phyloP scores from a whole-genome alignment of 2,888 invertebrate genomes.

The Oscheius sp. region DNA sequence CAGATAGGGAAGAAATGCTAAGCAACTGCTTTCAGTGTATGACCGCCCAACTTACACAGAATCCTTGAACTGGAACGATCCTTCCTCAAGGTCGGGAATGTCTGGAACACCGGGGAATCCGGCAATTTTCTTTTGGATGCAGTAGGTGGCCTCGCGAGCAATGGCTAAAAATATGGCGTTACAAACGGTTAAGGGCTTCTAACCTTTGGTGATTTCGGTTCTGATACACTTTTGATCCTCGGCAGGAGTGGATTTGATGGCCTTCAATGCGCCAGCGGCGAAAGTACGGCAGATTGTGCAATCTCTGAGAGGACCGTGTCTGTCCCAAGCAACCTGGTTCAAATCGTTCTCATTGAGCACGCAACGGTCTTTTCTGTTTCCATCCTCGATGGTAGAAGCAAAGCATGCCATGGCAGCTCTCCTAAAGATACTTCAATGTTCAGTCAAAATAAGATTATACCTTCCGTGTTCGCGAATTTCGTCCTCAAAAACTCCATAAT shows the following conservation, averaged over 20 bases:
- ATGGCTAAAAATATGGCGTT: conserved; percentile 54
- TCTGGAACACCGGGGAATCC: conserved; percentile 71
- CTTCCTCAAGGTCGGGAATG: conserved; percentile 72
- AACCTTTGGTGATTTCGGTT: conserved; percentile 65
- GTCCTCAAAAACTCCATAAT: conserved; percentile 68
- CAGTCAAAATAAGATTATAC: conserved; percentile 33
- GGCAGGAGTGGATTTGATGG: conserved; percentile 70
- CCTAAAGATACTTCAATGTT: conserved; percentile 40
- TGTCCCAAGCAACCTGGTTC: conserved; percentile 70
- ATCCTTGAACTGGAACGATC: conserved; percentile 68
- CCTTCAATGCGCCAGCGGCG: conserved; percentile 72
- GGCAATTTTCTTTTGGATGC: conserved; percentile 66
- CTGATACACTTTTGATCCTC: conserved; percentile 73
- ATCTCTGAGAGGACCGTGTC: conserved; percentile 71
- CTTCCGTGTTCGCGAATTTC: conserved; percentile 69
- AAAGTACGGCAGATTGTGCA: conserved; percentile 73
- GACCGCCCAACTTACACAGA: conserved; percentile 61
- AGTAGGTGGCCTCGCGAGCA: conserved; percentile 68
- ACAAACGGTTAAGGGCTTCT: not conserved
- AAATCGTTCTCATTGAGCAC: conserved; percentile 66
- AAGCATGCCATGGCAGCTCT: conserved; percentile 70
- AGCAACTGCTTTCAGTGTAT: conserved; percentile 27
- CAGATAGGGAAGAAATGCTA: conserved; percentile 73
- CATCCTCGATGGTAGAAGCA: conserved; percentile 69
- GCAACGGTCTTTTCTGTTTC: conserved; percentile 70